Base-by-base conservation (phyloP, 2,113 vertebrate species). In the Catharus minimus region DNA sequence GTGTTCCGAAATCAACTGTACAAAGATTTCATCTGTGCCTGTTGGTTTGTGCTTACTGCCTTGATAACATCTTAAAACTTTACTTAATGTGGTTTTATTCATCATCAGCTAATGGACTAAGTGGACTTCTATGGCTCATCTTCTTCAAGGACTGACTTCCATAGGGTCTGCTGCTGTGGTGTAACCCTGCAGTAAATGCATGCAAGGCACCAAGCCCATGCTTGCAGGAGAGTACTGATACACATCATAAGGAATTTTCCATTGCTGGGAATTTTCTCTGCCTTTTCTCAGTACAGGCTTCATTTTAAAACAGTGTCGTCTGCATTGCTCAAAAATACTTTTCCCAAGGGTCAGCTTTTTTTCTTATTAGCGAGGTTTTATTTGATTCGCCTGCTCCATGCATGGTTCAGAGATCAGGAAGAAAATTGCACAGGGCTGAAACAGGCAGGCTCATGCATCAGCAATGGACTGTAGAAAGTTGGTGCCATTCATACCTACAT, bases 401-500 rank as follows among this genome's bases (percentile, higher is more conserved):
- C 20, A 2, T 5, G 13, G 50, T 53, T 66, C 41, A 77, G 56
- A 73, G 20, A 38, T 81, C 43, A 86, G 24, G 60, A 71, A 55
- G 43, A 60, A 83, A 80, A 73, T 28, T 30, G 36, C 16, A 2
- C 4, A 49, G 64, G 43, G 56, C 84, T 86, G 39, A 24, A 88
- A 44, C 2, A 83, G 47, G 50, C 33, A 49, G 33, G 5, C 62
- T 20, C 17, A 9, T 32, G 27, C 33, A 65, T 32, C 15, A 4
- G 28, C 28, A 80, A 33, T 15, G 38, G 30, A 8, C 52, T 62
- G 26, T 13, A 73, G 62, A 44, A 38, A 41, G 9, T 2, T 50
- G 47, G 18, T 72, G 18, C 49, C 2, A 0, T 58, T 78, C 43
- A 16, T 10, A 41, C 8, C 13, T 53, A 15, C 0, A 0, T 30